Conservation (phyloP, 2,113 vertebrate genomes). For the Sinosuthora webbiana region DNA sequence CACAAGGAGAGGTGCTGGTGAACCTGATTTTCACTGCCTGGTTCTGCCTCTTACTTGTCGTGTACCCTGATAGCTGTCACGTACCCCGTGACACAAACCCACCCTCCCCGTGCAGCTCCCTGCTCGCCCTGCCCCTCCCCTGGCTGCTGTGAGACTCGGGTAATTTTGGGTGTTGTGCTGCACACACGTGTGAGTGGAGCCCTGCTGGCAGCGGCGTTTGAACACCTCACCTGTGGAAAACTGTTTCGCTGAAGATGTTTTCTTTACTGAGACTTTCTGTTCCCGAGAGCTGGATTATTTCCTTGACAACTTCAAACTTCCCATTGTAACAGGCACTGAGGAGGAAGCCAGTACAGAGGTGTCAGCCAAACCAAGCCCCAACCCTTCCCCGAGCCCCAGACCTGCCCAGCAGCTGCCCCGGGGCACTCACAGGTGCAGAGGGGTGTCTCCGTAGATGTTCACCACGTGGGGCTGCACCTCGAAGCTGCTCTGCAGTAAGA, state of each 20-base stretch:
- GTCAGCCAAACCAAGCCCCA: not conserved
- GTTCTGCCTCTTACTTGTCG: not conserved
- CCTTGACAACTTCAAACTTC: slow-evolving; percentile 85
- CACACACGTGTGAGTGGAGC: fast-evolving
- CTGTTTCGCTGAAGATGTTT: slow-evolving; percentile 96
- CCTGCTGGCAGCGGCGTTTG: not conserved
- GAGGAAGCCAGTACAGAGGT: not conserved
- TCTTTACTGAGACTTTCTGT: slow-evolving; percentile 91
- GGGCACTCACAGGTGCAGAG: slow-evolving; percentile 86
- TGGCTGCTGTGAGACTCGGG: not conserved
- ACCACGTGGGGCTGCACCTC: slow-evolving; percentile 86
- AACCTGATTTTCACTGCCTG: not conserved
- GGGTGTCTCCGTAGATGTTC: slow-evolving; percentile 94
- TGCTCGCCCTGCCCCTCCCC: not conserved
- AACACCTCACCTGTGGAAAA: slow-evolving; percentile 85
- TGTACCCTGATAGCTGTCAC: too few species aligned
- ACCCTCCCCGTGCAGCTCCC: not conserved
- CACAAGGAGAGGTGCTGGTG: not conserved
- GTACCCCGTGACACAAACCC: not conserved
- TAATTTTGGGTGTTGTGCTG: fast-evolving
- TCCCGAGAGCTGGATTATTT: slow-evolving; percentile 86
- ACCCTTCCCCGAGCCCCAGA: not conserved
- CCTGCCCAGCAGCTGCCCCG: fast-evolving
- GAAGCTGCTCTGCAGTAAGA: slow-evolving; percentile 82
- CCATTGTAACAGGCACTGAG: slow-evolving; percentile 90